phyloP scores from a whole-genome alignment of 2,797 vertebrate genomes.

The Tarsius wallacei region DNA sequence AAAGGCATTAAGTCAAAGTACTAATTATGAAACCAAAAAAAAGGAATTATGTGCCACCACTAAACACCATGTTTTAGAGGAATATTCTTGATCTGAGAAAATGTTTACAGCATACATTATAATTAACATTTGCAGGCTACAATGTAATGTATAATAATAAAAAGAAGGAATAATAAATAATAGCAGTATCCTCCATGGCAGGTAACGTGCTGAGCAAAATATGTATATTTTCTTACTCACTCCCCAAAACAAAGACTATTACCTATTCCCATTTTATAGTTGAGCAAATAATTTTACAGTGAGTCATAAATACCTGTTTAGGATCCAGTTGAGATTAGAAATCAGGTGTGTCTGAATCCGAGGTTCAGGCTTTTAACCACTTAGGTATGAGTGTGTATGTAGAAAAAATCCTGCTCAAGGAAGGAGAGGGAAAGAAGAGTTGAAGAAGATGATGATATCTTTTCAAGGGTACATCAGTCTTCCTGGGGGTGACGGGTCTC shows the following conservation, averaged over 20 bases:
- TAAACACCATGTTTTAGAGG: background rate
- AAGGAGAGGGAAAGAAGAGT: background rate
- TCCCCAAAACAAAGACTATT: background rate
- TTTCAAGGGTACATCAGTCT: background rate
- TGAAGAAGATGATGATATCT: background rate
- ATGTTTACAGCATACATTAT: background rate
- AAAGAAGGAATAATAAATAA: background rate
- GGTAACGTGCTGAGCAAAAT: background rate
- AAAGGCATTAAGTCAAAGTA: background rate
- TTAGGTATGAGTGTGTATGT: too few species aligned
- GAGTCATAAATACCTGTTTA: background rate
- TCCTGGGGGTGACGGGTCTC: background rate
- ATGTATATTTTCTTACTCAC: background rate
- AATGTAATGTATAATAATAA: background rate
- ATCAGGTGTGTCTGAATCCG: background rate
- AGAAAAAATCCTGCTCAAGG: background rate
- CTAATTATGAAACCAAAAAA: background rate
- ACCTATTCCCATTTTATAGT: background rate
- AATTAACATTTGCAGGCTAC: background rate
- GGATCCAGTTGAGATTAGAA: background rate
- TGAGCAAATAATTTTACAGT: background rate
- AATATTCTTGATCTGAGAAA: slow-evolving; percentile 5
- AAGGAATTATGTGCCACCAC: background rate
- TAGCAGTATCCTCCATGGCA: background rate
- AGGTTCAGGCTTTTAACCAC: background rate